Conservation (phyloP, 2,888 invertebrate genomes). For the Lasioglossum vierecki region DNA sequence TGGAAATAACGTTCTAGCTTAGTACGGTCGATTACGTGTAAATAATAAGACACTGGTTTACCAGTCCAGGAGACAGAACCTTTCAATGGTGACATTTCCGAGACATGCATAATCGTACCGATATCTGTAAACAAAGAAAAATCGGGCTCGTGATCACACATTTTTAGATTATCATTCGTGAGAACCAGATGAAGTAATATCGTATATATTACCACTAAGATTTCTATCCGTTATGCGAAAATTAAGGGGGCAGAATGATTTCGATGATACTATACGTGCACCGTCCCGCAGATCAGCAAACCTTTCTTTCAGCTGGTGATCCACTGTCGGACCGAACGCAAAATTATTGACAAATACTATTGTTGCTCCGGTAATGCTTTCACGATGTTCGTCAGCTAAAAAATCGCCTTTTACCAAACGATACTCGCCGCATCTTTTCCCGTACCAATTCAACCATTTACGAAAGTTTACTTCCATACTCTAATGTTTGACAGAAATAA, state of each 20-base stretch:
- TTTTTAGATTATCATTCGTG: background rate
- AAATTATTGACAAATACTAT: conserved; percentile 99
- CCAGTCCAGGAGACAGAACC: conserved; percentile 99
- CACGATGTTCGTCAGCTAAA: conserved; percentile 94
- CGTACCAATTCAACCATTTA: conserved; percentile 99
- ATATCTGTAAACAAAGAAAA: conserved; percentile 88
- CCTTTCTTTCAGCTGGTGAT: conserved; percentile 97
- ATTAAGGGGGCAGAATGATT: conserved; percentile 99
- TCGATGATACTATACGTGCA: conserved; percentile 98
- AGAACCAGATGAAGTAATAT: background rate
- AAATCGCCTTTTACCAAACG: conserved; percentile 97
- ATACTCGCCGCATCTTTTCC: conserved; percentile 96
- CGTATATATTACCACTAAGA: conserved; percentile 89
- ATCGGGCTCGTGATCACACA: background rate
- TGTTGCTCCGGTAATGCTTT: conserved; percentile 96
- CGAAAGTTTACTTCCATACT: conserved; percentile 95
- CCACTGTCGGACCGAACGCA: conserved; percentile 98
- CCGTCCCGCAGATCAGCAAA: conserved; percentile 98
- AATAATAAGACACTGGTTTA: conserved; percentile 98
- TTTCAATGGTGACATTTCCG: conserved; percentile 96
- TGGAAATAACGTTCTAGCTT: conserved; percentile 98
- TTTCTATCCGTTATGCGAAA: conserved; percentile 99
- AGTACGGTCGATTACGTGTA: conserved; percentile 98
- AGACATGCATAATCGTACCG: conserved; percentile 99
- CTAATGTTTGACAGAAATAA: conserved; percentile 83